Evolutionary conservation across 2,113 vertebrate genomes (phyloP), one percentile per base, ranked within the genome.

Genomic region (Neotragus moschatus): DNA sequence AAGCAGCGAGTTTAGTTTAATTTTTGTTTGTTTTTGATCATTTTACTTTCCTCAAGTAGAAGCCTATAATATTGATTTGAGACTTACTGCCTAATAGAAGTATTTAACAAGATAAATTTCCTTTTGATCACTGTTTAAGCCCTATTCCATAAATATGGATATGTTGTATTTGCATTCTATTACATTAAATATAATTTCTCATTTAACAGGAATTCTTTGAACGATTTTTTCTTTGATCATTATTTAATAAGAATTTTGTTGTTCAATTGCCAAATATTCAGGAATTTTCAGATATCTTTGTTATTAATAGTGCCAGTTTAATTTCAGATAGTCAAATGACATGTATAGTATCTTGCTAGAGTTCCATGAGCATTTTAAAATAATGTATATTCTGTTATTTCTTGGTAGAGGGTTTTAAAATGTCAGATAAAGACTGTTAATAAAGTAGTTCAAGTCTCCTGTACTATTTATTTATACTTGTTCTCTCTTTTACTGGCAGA

Each of bases 11-110:
- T 73, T 91, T 86, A 80, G 12, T 77, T 92, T 36, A 89, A 16
- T 15, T 13, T 60, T 51, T 23, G 23, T 43, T 11, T 5, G 17
- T 36, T 12, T 5, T 28, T 58, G 19, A 49, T 49, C 17, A 0
- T 25, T 96, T 84, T 36, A 13, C 5, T 75, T 75, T 92, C 36
- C 43, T 95, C 23, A 43, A 13, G 10, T 7, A 60, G 23, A 85
- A 36, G 7, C 2, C 84, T 77, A 47, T 45, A 45, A 56, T 6
- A 58, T 16, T 90, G 16, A 84, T 70, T 85, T 36, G 61, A 95
- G 12, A 47, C 6, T 26, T 92, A n/a, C 39, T 77, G 19, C 47
- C 21, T 91, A 92, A 60, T 11, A 89, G 14, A n/a, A 77, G 2
- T 2, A 36, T 58, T 82, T 93, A 92, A 73, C 53, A 47, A 33